A percentile compares a stretch with the other conserved stretches of the same genome.
phyloP scores from a whole-genome alignment of 2,113 vertebrate genomes.

The Pelobates fuscus region DNA sequence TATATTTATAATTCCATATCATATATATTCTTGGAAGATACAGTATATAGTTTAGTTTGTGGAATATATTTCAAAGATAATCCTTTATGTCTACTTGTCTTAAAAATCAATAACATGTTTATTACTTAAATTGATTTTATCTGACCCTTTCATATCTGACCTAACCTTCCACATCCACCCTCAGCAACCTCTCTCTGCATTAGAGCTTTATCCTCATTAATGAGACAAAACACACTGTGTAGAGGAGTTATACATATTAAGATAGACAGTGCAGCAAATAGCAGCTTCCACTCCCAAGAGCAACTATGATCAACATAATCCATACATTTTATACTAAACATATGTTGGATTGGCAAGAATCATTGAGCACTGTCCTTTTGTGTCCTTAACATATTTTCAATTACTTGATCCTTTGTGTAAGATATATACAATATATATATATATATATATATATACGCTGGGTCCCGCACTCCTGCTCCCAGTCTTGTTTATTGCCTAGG shows the following conservation, averaged over 20 bases:
- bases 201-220: constrained; percentile 37
- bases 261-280: constrained; percentile 26
- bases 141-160: constrained; percentile 29
- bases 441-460: too few species aligned
- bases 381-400: not conserved
- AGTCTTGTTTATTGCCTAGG: too few species aligned
- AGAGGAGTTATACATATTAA: constrained; percentile 20
- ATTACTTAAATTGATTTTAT: constrained; percentile 45
- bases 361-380: not conserved
- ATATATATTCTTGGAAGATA: not conserved
- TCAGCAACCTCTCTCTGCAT: constrained; percentile 14
- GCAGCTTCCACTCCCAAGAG: constrained; percentile 13
- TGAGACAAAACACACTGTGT: constrained; percentile 27
- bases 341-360: not conserved
- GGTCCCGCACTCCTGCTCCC: too few species aligned
- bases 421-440: too few species aligned
- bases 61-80: constrained; percentile 18
- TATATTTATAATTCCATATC: not conserved
- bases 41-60: constrained; percentile 9
- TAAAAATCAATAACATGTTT: constrained; percentile 34
- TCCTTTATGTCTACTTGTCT: not conserved
- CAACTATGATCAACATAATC: not conserved
- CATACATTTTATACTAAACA: constrained; percentile 2
- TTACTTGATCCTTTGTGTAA: too few species aligned
- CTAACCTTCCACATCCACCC: constrained; percentile 17